These are phyloP conservation scores for Heliconius congener DNA, from an alignment of 1,140 invertebrate species.

Conservation along the genomic window DNA sequence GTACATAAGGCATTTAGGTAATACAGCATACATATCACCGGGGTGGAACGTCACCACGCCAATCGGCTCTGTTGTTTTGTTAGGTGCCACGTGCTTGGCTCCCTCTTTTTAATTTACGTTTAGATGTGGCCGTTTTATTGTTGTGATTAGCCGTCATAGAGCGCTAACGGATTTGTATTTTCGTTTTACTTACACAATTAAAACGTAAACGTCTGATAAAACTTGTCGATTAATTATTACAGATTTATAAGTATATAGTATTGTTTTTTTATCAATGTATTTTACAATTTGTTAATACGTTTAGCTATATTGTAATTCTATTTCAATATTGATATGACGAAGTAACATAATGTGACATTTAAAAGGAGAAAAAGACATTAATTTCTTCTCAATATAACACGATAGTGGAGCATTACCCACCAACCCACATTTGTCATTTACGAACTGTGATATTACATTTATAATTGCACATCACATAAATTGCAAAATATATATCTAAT, in stretches of 20 bases:
- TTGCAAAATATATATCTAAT: background rate
- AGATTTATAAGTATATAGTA: too few species aligned
- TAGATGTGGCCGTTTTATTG: conserved; percentile 39
- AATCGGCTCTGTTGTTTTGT: conserved; percentile 80
- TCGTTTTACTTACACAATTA: background rate
- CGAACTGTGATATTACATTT: background rate
- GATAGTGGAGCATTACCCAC: background rate
- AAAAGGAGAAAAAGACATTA: background rate
- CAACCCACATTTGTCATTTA: background rate
- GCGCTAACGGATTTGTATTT: conserved; percentile 1
- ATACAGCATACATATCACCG: conserved; percentile 80
- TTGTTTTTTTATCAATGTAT: too few species aligned
- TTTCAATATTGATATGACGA: background rate
- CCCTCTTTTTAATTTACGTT: conserved; percentile 70
- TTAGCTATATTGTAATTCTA: background rate
- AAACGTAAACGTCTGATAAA: background rate
- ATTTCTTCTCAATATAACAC: background rate
- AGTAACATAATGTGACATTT: background rate
- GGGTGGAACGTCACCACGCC: conserved; percentile 79
- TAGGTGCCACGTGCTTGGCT: conserved; percentile 76
- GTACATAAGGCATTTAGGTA: conserved; percentile 82
- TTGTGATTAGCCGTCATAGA: conserved; percentile 33
- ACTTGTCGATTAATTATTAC: background rate
- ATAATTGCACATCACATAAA: background rate
- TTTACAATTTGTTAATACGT: background rate